Evolutionary conservation across 2,888 invertebrate genomes (phyloP).

Genomic region (Ochropleura plecta): DNA sequence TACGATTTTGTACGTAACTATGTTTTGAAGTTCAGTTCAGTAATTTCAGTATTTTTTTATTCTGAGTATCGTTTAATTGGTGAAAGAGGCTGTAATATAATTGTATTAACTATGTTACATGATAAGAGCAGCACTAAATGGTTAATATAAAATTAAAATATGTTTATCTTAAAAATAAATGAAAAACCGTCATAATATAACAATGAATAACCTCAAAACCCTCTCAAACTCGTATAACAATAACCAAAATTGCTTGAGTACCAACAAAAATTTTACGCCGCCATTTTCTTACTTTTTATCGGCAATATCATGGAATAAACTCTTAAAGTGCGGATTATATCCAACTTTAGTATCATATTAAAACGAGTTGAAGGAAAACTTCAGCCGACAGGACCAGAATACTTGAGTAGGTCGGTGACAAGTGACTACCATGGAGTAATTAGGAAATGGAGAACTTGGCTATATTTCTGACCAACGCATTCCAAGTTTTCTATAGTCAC

Average conservation of each 20-base stretch:
- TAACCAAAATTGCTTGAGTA: constrained; percentile 60
- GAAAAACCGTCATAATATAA: constrained; percentile 35
- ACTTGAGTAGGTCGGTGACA: constrained; percentile 47
- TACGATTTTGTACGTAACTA: constrained; percentile 32
- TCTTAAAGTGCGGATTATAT: constrained; percentile 67
- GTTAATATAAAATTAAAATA: constrained; percentile 1
- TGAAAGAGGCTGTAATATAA: neutral
- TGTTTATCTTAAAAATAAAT: neutral
- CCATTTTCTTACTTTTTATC: constrained; percentile 65
- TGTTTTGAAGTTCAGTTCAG: constrained; percentile 15
- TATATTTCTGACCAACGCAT: too few species aligned
- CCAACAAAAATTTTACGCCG: constrained; percentile 60
- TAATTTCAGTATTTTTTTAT: neutral
- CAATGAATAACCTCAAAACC: constrained; percentile 28
- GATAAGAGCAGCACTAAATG: neutral
- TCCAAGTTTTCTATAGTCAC: neutral
- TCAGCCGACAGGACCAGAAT: constrained; percentile 56
- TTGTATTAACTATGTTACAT: neutral
- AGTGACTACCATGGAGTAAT: constrained; percentile 33
- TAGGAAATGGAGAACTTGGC: constrained; percentile 21
- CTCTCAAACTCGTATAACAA: constrained; percentile 57
- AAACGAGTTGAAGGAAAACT: constrained; percentile 70
- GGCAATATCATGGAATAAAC: constrained; percentile 61
- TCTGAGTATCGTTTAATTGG: neutral
- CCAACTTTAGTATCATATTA: constrained; percentile 71